phyloP scores from a whole-genome alignment of 2,797 vertebrate species.

The Atherinosoma microstoma region DNA sequence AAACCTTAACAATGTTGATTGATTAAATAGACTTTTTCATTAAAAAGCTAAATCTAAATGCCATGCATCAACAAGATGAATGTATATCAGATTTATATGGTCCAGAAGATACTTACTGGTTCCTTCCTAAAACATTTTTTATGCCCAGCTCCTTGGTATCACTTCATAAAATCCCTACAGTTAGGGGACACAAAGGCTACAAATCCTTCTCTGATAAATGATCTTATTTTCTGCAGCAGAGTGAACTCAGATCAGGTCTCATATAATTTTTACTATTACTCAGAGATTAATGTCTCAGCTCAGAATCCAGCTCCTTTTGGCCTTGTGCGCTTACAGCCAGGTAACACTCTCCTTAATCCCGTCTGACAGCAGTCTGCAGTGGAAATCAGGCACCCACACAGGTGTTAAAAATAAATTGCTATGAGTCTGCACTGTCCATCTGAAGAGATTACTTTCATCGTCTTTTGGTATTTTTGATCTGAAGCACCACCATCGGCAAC shows the following conservation, averaged over 20 bases:
- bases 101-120: neutral
- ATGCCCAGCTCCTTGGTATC: slow-evolving; percentile 10
- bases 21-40: neutral
- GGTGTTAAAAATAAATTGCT: slow-evolving; percentile 65
- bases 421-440: slow-evolving; percentile 52
- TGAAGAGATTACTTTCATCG: slow-evolving; percentile 41
- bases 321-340: slow-evolving; percentile 32
- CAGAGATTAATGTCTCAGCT: slow-evolving; percentile 54
- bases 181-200: slow-evolving; percentile 13
- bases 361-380: slow-evolving; percentile 65
- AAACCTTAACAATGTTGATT: neutral
- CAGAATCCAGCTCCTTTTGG: slow-evolving; percentile 40
- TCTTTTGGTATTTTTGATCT: slow-evolving; percentile 46
- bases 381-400: slow-evolving; percentile 50
- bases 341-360: slow-evolving; percentile 58
- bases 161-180: slow-evolving; percentile 25
- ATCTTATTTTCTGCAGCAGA: slow-evolving; percentile 49
- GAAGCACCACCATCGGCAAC: slow-evolving; percentile 10
- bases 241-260: slow-evolving; percentile 48
- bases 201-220: slow-evolving; percentile 50
- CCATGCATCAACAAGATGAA: neutral
- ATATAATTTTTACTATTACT: slow-evolving; percentile 60
- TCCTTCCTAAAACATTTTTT: slow-evolving; percentile 14
- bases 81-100: neutral
- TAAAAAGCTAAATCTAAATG: neutral